phyloP scores from a whole-genome alignment of 2,888 invertebrate genomes.

The Bellardia bayeri region DNA sequence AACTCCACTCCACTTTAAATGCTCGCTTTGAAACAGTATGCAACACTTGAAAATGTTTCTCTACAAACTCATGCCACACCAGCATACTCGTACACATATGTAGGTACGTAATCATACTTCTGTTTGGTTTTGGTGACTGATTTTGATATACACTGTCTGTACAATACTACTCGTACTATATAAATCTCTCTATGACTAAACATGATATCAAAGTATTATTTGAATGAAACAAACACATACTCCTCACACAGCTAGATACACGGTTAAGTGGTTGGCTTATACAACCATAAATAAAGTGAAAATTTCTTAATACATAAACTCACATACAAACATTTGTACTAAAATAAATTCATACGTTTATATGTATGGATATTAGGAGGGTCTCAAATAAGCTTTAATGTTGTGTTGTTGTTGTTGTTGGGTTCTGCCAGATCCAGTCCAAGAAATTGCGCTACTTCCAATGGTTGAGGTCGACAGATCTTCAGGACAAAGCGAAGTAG shows the following conservation, averaged over 20 bases:
- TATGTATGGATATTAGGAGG: too few species aligned
- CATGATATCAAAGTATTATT: constrained; percentile 58
- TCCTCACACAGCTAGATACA: background rate
- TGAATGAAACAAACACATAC: background rate
- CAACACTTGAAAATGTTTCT: constrained; percentile 10
- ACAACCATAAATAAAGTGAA: constrained; percentile 61
- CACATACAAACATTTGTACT: background rate
- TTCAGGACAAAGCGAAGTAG: too few species aligned
- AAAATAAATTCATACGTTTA: background rate
- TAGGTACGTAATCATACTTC: background rate
- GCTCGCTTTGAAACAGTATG: constrained; percentile 7
- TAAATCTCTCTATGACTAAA: constrained; percentile 40
- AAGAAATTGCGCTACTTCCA: too few species aligned
- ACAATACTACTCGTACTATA: background rate
- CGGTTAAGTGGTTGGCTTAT: constrained; percentile 63
- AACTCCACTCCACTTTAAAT: constrained; percentile 22
- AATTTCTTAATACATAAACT: background rate
- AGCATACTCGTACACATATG: background rate
- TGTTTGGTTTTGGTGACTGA: constrained; percentile 44
- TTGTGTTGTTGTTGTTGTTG: too few species aligned
- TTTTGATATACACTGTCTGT: constrained; percentile 30
- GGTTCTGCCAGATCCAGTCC: too few species aligned
- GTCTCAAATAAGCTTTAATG: too few species aligned
- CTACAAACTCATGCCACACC: background rate
- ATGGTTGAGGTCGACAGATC: too few species aligned